These are phyloP conservation scores for Notolabrus celidotus DNA, from an alignment of 2,797 vertebrate genomes.

Conservation along the genomic window DNA sequence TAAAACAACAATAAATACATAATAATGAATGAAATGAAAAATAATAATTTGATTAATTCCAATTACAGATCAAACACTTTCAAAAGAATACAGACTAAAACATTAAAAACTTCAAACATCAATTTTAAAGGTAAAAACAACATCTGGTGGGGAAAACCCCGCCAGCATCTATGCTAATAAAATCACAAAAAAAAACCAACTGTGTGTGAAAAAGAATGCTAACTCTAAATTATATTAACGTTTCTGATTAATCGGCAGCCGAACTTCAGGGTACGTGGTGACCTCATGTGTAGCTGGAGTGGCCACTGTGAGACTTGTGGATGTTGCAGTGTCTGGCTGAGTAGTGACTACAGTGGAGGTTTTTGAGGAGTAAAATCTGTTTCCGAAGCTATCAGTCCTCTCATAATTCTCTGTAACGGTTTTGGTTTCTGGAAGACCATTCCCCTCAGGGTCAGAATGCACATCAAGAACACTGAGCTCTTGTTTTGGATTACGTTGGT, in stretches of 20 bases:
- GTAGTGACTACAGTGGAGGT: slow-evolving; percentile 86
- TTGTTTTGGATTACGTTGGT: slow-evolving; percentile 70
- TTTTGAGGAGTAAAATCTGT: slow-evolving; percentile 85
- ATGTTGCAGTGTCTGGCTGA: slow-evolving; percentile 82
- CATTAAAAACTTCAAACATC: slow-evolving; percentile 2
- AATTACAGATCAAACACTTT: slow-evolving; percentile 21
- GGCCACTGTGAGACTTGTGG: slow-evolving; percentile 65
- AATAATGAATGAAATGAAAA: slow-evolving; percentile 10
- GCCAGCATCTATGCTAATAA: too few relatives aligned
- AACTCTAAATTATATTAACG: slow-evolving; percentile 26
- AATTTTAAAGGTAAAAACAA: too few relatives aligned
- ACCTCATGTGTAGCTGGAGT: slow-evolving; percentile 75
- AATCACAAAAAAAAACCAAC: too few relatives aligned
- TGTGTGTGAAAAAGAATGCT: background rate
- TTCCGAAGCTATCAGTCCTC: slow-evolving; percentile 85
- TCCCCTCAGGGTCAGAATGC: slow-evolving; percentile 80
- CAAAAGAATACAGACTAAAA: slow-evolving; percentile 8
- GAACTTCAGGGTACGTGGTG: slow-evolving; percentile 81
- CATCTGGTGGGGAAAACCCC: too few relatives aligned
- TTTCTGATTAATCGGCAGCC: slow-evolving; percentile 69
- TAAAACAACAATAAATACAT: slow-evolving; percentile 15
- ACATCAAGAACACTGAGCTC: slow-evolving; percentile 87
- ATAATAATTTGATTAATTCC: too few relatives aligned
- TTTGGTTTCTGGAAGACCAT: slow-evolving; percentile 80
- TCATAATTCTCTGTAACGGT: slow-evolving; percentile 88